Base-by-base conservation (phyloP, 2,113 vertebrate species). In the Pteruthius melanotis region DNA sequence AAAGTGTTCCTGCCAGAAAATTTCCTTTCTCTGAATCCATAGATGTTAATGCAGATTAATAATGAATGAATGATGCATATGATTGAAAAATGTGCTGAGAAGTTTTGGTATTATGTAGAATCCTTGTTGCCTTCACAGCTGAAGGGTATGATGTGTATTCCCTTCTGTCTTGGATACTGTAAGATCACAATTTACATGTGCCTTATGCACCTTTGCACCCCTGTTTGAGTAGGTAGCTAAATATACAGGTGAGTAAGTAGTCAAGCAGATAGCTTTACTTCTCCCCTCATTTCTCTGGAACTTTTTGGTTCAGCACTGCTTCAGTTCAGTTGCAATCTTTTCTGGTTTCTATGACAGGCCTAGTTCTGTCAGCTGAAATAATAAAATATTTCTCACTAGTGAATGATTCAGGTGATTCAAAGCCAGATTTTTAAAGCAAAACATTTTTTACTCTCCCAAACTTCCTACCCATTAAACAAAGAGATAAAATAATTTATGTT, bases 361-460 rank as follows among this genome's bases (percentile, higher is more conserved):
- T 87, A 91, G 84, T 87, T 96, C 86, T 87, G 87, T 89, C 94
- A 91, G 57, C 77, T 87, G 87, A 75, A 93, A 92, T 77, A 88
- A 90, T 77, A 87, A 94, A 94, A 47, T 92, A 83, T 83, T 82
- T 90, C 50, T 92, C 45, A 26, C 54, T 92, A 81, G 59, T 70
- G 54, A 88, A 92, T 33, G 66, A 94, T 69, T 90, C 71, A 94
- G 52, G 27, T 78, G 44, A 74, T 86, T 92, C 68, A 63, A 86
- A 89, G 12, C 5, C 37, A 75, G 52, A 57, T 69, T 85, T 97
- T 93, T 12, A 50, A 87, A 94, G 40, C 15, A 84, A 89, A 89
- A 22, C 71, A 27, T n/a, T 56, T 86, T 72, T 89, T 64, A 75
- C 56, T 87, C 13, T 63, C 20, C 49, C 20, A 59, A 50, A 50